Conservation (phyloP, 2,888 invertebrate genomes). For the Eupelmus urozonus region DNA sequence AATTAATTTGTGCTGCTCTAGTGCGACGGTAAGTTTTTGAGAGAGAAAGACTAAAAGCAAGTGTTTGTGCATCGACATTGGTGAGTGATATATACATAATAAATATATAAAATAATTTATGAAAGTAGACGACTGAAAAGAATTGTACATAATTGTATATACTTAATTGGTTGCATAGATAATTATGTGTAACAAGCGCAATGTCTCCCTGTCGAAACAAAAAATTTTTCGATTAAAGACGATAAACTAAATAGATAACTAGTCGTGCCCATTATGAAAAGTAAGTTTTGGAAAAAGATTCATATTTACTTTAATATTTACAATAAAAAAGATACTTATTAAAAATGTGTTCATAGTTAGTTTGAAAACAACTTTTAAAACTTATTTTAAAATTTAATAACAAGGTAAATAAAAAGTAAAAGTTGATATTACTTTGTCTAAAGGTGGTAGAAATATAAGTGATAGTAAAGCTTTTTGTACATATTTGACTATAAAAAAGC, state of each 20-base stretch:
- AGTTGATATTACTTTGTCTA: too few species aligned
- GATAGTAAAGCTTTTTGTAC: too few species aligned
- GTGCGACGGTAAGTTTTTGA: conserved; percentile 8
- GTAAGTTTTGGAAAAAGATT: conserved; percentile 34
- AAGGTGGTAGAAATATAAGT: too few species aligned
- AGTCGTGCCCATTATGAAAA: conserved; percentile 5
- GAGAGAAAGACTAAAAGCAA: conserved; percentile 49
- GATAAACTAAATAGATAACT: conserved; percentile 15
- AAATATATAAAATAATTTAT: conserved; percentile 54
- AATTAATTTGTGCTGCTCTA: not conserved
- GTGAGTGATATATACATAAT: conserved; percentile 55
- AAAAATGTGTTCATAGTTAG: not conserved
- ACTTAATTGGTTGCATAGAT: conserved; percentile 45
- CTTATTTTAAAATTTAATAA: not conserved
- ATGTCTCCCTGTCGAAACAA: conserved; percentile 31
- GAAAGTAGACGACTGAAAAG: conserved; percentile 53
- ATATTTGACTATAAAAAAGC: too few species aligned
- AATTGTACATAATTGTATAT: conserved; percentile 59
- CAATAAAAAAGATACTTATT: conserved; percentile 3
- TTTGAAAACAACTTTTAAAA: not conserved
- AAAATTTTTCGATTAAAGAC: conserved; percentile 29
- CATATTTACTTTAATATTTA: conserved; percentile 1
- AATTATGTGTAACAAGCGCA: conserved; percentile 49
- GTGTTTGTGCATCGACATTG: conserved; percentile 54
- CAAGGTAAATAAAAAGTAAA: too few species aligned